Evolutionary conservation across 2,888 invertebrate species (phyloP).

Genomic region (Heliconius ethilla): DNA sequence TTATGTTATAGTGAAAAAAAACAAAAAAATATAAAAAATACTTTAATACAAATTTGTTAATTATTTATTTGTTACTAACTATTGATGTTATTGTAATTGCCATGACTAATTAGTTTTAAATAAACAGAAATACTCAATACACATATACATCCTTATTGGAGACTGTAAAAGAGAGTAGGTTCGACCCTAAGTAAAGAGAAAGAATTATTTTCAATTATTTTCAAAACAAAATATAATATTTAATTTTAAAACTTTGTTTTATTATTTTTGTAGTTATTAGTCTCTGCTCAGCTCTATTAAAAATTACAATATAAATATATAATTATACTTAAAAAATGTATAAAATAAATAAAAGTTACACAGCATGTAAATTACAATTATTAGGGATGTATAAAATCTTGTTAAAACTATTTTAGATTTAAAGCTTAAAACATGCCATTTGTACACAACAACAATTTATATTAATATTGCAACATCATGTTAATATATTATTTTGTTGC

Average conservation of each 20-base stretch:
- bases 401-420: not conserved
- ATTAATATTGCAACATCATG: constrained; percentile 3
- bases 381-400: not conserved
- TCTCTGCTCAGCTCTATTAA: not conserved
- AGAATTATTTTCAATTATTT: too few relatives aligned
- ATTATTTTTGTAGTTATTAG: not conserved
- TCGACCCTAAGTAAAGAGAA: too few relatives aligned
- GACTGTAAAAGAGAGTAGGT: too few relatives aligned
- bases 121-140: not conserved
- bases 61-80: not conserved
- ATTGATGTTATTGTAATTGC: not conserved
- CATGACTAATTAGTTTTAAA: not conserved
- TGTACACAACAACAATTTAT: not conserved
- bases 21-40: not conserved
- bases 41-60: not conserved
- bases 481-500: not conserved
- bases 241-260: too few relatives aligned
- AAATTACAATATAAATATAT: not conserved
- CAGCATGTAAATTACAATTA: not conserved
- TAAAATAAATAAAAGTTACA: not conserved
- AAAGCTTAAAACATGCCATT: not conserved
- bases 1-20: too few relatives aligned
- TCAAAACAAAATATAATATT: too few relatives aligned
- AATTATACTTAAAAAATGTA: not conserved
- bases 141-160: not conserved